Base-by-base conservation (phyloP, 2,797 vertebrate genomes). In the Chaenodraco wilsoni region DNA sequence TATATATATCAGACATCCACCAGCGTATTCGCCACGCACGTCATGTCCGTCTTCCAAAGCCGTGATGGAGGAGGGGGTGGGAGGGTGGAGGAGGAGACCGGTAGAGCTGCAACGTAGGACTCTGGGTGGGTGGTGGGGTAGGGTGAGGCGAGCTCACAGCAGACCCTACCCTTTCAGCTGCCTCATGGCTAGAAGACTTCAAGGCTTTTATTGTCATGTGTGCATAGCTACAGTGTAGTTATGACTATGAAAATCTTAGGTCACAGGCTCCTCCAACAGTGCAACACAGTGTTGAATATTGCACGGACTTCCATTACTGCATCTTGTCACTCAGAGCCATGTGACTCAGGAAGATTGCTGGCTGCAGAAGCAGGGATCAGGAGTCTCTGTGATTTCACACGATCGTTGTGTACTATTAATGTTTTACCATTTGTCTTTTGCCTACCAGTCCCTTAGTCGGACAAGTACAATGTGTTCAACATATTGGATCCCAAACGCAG, bases 31-130 rank as follows among this genome's bases (percentile, higher is more conserved):
- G 86, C 90, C 89, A 91, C 92, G 94, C 83, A 91, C 93, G 89
- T 94, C 96, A 97, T 97, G 90, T 91, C 97, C 93, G 95, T 94
- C 95, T 94, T 95, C 94, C 92, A 89, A 92, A 94, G 92, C 75
- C 82, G 93, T 76, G 81, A 68, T 67, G 77, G 69, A 52, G 77
- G 63, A 60, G 77, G 68, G 43, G 76, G 69, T 14, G 51, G 74
- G 64, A 59, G 54, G 81, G 72, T 16, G 3, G 63, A 33, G 87
- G 63, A 33, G 87, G 91, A 76, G 46, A 43, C 6, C 73, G 83
- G 64, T 8, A 3, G 27, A 40, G 61, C 55, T 71, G 66, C 60
- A n/a, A 67, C 0, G 71, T 49, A 43, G 83, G 75, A 55, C 56
- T 83, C 43, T 21, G 48, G 72, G 75, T 13, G 75, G 81, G 74